Evolutionary conservation across 2,888 invertebrate species (phyloP).

Genomic region (Chalcis sispes): DNA sequence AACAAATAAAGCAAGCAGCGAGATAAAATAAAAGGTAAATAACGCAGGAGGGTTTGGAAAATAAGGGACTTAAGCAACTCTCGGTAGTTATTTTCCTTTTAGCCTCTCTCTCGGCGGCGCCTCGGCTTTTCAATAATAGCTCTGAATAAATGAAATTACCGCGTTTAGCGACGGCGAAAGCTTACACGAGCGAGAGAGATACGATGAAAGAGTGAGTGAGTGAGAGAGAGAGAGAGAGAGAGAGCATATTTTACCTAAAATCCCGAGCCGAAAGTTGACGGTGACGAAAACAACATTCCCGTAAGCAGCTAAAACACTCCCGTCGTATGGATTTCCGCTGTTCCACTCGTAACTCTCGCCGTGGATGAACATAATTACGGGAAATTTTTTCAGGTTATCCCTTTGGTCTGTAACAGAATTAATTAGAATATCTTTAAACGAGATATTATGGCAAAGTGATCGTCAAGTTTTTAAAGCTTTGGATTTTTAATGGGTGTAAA

Average conservation of each 20-base stretch:
- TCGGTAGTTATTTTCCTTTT: slow-evolving; percentile 4
- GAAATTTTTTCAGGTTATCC: slow-evolving; percentile 79
- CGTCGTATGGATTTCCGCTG: slow-evolving; percentile 98
- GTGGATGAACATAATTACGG: slow-evolving; percentile 94
- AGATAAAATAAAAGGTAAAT: background rate
- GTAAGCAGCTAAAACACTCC: slow-evolving; percentile 92
- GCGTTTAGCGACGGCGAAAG: background rate
- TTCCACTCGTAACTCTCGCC: slow-evolving; percentile 98
- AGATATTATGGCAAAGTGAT: no score
- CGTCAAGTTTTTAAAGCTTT: no score
- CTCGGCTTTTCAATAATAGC: slow-evolving; percentile 38
- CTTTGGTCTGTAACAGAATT: slow-evolving; percentile 65
- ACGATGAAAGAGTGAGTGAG: no score
- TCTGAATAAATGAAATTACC: slow-evolving; percentile 46
- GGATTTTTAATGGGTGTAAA: no score
- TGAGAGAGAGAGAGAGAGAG: no score
- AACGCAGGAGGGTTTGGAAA: background rate
- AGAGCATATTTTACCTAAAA: slow-evolving; percentile 82
- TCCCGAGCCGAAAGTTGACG: slow-evolving; percentile 89
- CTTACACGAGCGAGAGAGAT: no score
- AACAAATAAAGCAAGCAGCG: background rate
- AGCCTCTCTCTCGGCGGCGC: background rate
- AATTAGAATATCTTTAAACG: no score
- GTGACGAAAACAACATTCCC: slow-evolving; percentile 93
- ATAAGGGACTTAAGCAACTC: background rate